Evolutionary conservation across 2,797 vertebrate species (phyloP).

Genomic region (Rhinatrema bivittatum): DNA sequence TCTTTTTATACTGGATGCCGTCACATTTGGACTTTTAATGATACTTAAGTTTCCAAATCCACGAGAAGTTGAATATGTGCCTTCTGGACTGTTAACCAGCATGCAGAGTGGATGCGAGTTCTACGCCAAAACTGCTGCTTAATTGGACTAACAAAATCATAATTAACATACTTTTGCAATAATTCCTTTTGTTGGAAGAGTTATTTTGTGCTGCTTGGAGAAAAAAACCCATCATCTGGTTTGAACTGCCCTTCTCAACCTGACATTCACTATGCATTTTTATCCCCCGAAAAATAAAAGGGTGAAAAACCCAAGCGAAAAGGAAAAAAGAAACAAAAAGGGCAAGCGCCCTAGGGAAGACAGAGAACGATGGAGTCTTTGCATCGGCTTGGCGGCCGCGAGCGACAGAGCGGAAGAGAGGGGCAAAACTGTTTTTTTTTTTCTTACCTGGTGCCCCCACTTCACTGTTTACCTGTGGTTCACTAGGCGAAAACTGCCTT

Average conservation of each 20-base stretch:
- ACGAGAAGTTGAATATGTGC: background rate
- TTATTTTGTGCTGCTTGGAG: constrained; percentile 34
- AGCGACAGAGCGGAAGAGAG: constrained; percentile 5
- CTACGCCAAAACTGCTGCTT: constrained; percentile 30
- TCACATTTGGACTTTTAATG: constrained; percentile 46
- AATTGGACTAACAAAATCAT: constrained; percentile 20
- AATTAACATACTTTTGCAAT: background rate
- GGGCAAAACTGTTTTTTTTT: constrained; percentile 3
- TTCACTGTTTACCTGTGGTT: no score
- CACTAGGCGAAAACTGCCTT: no score
- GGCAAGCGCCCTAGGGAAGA: constrained; percentile 56
- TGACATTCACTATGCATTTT: constrained; percentile 43
- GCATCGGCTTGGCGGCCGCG: constrained; percentile 7
- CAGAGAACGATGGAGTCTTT: constrained; percentile 10
- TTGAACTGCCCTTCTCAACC: constrained; percentile 25
- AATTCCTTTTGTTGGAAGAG: background rate
- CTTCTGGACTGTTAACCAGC: background rate
- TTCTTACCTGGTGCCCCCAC: constrained; percentile 31
- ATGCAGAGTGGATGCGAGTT: constrained; percentile 27
- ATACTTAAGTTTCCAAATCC: constrained; percentile 19
- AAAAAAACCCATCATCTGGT: constrained; percentile 9
- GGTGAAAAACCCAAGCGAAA: constrained; percentile 61
- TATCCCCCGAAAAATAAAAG: constrained; percentile 47
- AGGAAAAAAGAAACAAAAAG: constrained; percentile 62
- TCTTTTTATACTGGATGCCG: constrained; percentile 53